Evolutionary conservation across 2,113 vertebrate genomes (phyloP).

Genomic region (Pitta sordida): DNA sequence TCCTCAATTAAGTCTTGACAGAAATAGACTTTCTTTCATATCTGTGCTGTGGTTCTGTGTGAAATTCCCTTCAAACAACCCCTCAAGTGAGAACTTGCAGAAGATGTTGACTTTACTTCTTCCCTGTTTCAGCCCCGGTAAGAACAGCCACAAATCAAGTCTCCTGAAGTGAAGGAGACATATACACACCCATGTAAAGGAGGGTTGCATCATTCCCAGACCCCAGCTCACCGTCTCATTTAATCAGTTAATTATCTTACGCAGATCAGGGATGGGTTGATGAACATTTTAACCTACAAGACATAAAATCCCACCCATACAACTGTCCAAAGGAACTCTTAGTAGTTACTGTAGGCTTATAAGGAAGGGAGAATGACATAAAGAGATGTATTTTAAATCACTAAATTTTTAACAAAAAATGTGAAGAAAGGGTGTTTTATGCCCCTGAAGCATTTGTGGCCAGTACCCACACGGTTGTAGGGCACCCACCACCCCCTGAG

Average conservation of each 20-base stretch:
- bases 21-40: not conserved
- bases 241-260: not conserved
- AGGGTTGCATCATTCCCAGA: not conserved
- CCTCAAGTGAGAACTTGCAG: not conserved
- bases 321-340: not conserved
- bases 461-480: not conserved
- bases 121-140: not conserved
- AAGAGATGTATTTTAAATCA: not conserved
- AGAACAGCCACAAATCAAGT: not conserved
- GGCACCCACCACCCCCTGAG: not conserved
- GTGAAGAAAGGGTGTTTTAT: not conserved
- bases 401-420: not conserved
- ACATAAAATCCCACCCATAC: not conserved
- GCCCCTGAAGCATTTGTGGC: not conserved
- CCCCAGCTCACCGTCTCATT: not conserved
- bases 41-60: not conserved
- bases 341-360: not conserved
- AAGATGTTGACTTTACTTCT: not conserved
- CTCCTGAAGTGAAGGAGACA: not conserved
- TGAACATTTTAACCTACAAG: not conserved
- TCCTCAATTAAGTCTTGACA: slow-evolving; percentile 53
- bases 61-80: not conserved
- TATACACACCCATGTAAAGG: not conserved
- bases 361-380: not conserved
- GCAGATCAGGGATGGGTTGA: not conserved